Percentiles rank a stretch among this genome's conserved stretches.
phyloP scores from a whole-genome alignment of 2,888 invertebrate genomes.

The Scaptomyza tumidula region DNA sequence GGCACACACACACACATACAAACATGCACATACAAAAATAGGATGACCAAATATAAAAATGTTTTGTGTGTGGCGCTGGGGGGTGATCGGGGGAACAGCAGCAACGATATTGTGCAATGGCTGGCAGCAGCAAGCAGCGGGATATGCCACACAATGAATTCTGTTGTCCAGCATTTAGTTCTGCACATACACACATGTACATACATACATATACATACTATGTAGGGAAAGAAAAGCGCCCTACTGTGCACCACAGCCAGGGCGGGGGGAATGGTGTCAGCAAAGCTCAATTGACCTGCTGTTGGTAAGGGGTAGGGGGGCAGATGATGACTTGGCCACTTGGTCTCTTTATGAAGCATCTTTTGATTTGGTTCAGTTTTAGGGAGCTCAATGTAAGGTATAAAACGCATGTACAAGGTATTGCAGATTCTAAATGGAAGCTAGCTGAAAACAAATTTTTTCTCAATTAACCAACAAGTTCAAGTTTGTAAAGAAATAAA shows the following conservation, averaged over 20 bases:
- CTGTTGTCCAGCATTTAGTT: slow-evolving; percentile 79
- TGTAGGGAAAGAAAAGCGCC: slow-evolving; percentile 30
- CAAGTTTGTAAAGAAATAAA: neutral
- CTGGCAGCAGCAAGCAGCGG: slow-evolving; percentile 59
- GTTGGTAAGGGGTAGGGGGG: neutral
- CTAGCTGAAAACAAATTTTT: slow-evolving; percentile 14
- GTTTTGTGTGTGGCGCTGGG: slow-evolving; percentile 23
- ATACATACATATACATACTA: slow-evolving; percentile 17
- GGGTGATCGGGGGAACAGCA: neutral
- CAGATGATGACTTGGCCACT: slow-evolving; percentile 38
- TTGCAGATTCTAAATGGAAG: neutral
- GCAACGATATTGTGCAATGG: slow-evolving; percentile 35
- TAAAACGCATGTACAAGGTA: slow-evolving; percentile 13
- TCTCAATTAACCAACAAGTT: slow-evolving; percentile 16
- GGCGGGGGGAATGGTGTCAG: slow-evolving; percentile 4
- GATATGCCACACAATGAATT: slow-evolving; percentile 77
- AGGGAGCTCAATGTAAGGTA: neutral
- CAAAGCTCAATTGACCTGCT: slow-evolving; percentile 45
- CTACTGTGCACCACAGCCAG: slow-evolving; percentile 41
- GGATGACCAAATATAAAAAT: slow-evolving; percentile 59
- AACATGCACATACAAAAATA: slow-evolving; percentile 7
- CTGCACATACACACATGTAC: slow-evolving; percentile 35
- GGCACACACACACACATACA: slow-evolving; percentile 39
- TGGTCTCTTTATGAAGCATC: slow-evolving; percentile 25
- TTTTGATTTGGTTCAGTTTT: slow-evolving; percentile 31